phyloP scores from a whole-genome alignment of 2,797 vertebrate genomes.

The Salmo trutta region DNA sequence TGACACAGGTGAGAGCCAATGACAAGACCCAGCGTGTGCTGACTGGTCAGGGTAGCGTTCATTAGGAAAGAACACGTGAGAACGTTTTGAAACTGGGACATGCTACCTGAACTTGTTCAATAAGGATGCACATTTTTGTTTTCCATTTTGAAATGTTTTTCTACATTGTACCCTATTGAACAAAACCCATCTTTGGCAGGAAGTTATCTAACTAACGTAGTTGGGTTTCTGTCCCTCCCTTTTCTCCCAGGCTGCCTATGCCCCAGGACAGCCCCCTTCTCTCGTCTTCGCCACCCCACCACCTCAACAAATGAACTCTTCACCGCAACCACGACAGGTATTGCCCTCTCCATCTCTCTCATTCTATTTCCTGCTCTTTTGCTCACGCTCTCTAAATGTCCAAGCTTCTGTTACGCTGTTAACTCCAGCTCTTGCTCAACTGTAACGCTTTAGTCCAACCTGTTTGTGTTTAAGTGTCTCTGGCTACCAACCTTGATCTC shows the following conservation, averaged over 20 bases:
- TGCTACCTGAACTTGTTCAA: background rate
- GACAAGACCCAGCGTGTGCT: background rate
- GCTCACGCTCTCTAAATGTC: background rate
- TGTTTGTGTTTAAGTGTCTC: conserved; percentile 24
- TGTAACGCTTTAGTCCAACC: conserved; percentile 29
- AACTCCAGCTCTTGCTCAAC: conserved; percentile 5
- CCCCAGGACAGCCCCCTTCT: conserved; percentile 90
- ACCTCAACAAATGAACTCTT: conserved; percentile 97
- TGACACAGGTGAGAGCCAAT: conserved; percentile 87
- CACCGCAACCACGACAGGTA: conserved; percentile 96
- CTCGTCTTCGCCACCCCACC: conserved; percentile 90
- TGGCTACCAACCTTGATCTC: conserved; percentile 65
- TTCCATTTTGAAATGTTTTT: background rate
- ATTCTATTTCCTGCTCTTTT: background rate
- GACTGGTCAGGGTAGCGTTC: background rate
- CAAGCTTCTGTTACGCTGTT: conserved; percentile 11
- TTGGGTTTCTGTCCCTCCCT: background rate
- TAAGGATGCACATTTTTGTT: background rate
- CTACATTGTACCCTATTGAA: background rate
- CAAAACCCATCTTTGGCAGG: background rate
- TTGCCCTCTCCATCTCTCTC: conserved; percentile 14
- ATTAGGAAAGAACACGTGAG: background rate
- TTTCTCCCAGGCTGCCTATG: conserved; percentile 83
- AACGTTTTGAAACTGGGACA: background rate
- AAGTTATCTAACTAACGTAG: background rate